Conservation (phyloP, 30 jellyfish, hydroid and myxozoan species). For the Aurelia aurita complex sp. Pacific region DNA sequence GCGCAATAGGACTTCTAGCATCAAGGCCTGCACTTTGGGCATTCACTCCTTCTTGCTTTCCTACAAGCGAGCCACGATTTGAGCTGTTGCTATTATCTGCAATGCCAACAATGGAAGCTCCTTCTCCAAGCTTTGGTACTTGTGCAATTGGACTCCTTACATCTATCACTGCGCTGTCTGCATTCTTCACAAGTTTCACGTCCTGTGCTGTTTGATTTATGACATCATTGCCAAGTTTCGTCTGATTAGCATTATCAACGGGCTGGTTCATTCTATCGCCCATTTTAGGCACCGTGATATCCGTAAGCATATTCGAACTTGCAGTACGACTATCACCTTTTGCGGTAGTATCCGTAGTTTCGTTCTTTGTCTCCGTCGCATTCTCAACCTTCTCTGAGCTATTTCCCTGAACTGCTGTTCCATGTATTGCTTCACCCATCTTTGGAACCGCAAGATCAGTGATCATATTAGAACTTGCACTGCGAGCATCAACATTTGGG, state of each 20-base stretch:
- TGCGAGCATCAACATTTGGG: not conserved
- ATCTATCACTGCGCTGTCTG: not conserved
- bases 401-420: slow-evolving; percentile 20
- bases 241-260: not conserved
- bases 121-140: slow-evolving; percentile 30
- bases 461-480: slow-evolving; percentile 51
- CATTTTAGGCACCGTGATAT: slow-evolving; percentile 35
- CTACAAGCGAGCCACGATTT: not conserved
- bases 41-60: not conserved
- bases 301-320: slow-evolving; percentile 38
- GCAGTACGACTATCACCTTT: slow-evolving; percentile 4
- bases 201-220: no score
- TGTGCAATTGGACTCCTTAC: slow-evolving; percentile 8
- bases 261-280: slow-evolving; percentile 12
- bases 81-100: not conserved
- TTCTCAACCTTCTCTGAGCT: not conserved
- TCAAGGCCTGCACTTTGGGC: not conserved
- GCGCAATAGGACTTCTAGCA: not conserved
- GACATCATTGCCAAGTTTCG: not conserved
- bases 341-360: not conserved
- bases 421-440: slow-evolving; percentile 31
- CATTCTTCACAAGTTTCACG: not conserved
- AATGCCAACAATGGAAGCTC: slow-evolving; percentile 31
- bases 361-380: slow-evolving; percentile 1
- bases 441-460: slow-evolving; percentile 48